These are phyloP conservation scores for Characodon lateralis DNA, from an alignment of 2,797 vertebrate species.

Conservation along the genomic window DNA sequence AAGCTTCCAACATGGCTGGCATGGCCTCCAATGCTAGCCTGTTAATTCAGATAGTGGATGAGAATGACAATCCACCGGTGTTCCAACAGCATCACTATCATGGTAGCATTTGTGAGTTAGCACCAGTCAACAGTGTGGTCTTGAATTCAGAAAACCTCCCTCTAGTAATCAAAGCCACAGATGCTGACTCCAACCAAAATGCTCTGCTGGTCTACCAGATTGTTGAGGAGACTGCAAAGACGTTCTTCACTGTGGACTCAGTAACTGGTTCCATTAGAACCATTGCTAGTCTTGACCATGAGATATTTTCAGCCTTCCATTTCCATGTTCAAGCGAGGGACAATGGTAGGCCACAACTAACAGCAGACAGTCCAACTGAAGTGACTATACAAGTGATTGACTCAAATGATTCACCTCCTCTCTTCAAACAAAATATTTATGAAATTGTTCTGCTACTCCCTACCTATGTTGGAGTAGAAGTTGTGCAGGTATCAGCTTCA, in stretches of 20 bases:
- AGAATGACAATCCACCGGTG: slow-evolving; percentile 93
- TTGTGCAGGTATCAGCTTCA: slow-evolving; percentile 88
- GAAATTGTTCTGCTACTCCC: slow-evolving; percentile 92
- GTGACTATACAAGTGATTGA: slow-evolving; percentile 93
- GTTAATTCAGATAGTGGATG: slow-evolving; percentile 88
- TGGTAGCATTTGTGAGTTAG: slow-evolving; percentile 92
- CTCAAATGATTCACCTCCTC: slow-evolving; percentile 94
- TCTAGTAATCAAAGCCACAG: slow-evolving; percentile 90
- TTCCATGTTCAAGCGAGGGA: slow-evolving; percentile 96
- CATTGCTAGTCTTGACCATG: slow-evolving; percentile 92
- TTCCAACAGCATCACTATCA: slow-evolving; percentile 89
- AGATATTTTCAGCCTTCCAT: slow-evolving; percentile 87
- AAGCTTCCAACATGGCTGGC: slow-evolving; percentile 96
- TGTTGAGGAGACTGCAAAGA: slow-evolving; percentile 93
- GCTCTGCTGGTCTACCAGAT: slow-evolving; percentile 94
- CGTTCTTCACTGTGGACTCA: slow-evolving; percentile 93
- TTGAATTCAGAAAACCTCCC: slow-evolving; percentile 84
- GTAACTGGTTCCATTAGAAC: slow-evolving; percentile 96
- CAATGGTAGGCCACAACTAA: slow-evolving; percentile 91
- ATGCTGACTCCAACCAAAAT: slow-evolving; percentile 94
- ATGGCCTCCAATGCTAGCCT: slow-evolving; percentile 91
- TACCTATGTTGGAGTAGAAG: slow-evolving; percentile 93
- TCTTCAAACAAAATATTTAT: slow-evolving; percentile 89
- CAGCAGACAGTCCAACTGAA: slow-evolving; percentile 91
- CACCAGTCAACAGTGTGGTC: slow-evolving; percentile 91